phyloP scores from a whole-genome alignment of 2,888 invertebrate species.

The Cylindroiulus punctatus region DNA sequence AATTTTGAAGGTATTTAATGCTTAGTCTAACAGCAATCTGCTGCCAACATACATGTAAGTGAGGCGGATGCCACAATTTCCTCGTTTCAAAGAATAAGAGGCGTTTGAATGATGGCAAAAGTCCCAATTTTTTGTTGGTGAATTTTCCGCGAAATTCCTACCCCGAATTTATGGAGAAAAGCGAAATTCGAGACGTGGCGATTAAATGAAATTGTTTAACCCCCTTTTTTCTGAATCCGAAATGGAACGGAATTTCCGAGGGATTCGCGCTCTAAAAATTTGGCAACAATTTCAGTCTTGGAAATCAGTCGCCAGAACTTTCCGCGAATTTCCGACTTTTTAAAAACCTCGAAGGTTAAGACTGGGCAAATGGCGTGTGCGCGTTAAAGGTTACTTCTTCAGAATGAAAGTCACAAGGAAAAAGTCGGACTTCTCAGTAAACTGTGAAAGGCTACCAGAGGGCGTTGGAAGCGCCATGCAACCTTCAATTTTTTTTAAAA shows the following conservation, averaged over 20 bases:
- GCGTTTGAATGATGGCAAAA: slow-evolving; percentile 11
- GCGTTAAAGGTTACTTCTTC: slow-evolving; percentile 15
- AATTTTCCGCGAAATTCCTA: neutral
- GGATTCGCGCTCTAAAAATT: neutral
- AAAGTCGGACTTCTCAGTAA: neutral
- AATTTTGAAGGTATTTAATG: too few species aligned
- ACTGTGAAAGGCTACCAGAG: neutral
- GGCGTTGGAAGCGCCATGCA: neutral
- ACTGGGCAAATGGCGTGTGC: neutral
- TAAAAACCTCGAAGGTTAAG: neutral
- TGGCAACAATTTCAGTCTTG: neutral
- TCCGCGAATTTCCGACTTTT: neutral
- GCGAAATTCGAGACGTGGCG: neutral
- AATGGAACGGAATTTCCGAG: slow-evolving; percentile 42
- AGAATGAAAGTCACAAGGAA: slow-evolving; percentile 3
- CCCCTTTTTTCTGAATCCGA: neutral
- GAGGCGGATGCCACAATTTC: slow-evolving; percentile 15
- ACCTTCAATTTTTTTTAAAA: neutral
- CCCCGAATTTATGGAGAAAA: neutral
- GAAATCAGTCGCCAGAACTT: neutral
- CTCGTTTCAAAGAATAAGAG: slow-evolving; percentile 9
- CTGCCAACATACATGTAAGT: neutral
- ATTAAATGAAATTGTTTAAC: neutral
- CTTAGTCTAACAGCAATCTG: too few species aligned
- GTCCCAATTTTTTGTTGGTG: neutral